These are phyloP conservation scores for Pogonocichla stellata DNA, from an alignment of 2,113 vertebrate genomes.

Conservation along the genomic window DNA sequence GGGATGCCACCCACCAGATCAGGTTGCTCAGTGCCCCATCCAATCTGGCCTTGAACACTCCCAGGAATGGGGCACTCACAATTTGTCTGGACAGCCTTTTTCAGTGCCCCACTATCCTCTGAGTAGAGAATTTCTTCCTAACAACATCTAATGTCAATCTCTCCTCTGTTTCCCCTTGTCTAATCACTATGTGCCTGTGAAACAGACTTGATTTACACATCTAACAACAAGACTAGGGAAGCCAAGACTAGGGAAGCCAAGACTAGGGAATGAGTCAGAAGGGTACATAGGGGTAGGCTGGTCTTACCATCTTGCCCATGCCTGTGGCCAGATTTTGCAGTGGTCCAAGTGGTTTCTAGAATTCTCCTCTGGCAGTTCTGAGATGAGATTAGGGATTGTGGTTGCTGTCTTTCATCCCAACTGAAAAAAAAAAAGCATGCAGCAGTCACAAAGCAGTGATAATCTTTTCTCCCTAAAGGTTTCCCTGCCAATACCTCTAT, in stretches of 20 bases:
- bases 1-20: background rate
- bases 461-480: background rate
- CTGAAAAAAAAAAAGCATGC: background rate
- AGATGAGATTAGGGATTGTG: background rate
- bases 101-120: background rate
- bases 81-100: background rate
- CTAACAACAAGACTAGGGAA: background rate
- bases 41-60: background rate
- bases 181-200: background rate
- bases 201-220: background rate
- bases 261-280: background rate
- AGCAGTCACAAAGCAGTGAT: background rate
- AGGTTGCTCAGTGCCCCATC: background rate
- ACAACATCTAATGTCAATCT: background rate
- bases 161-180: background rate
- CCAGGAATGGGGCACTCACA: background rate
- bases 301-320: background rate
- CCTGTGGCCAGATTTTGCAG: background rate
- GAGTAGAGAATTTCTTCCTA: background rate
- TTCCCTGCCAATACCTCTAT: background rate
- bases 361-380: background rate
- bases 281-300: background rate
- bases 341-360: background rate
- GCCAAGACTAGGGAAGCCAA: background rate
- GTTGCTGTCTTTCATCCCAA: background rate